Evolutionary conservation across 92 coral and sea anemone species (phyloP).

Genomic region (Muricea muricata): DNA sequence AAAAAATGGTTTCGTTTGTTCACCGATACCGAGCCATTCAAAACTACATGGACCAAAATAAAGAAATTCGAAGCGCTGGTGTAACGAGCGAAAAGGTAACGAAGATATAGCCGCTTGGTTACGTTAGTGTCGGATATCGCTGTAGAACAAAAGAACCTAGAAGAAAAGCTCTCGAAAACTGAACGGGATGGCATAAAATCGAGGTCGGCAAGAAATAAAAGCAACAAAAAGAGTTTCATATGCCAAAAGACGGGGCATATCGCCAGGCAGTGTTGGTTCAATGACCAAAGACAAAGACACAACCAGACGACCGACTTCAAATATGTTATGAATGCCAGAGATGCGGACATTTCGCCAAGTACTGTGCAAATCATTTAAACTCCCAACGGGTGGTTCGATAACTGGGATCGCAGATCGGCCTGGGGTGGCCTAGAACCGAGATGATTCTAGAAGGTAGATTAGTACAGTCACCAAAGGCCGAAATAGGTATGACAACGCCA

Average conservation of each 20-base stretch:
- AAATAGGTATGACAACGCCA: constrained; percentile 43
- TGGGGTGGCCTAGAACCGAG: constrained; percentile 44
- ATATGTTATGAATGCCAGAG: constrained; percentile 24
- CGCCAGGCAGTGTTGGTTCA: constrained; percentile 18
- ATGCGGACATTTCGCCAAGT: constrained; percentile 48
- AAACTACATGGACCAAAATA: neutral
- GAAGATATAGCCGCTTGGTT: constrained; percentile 15
- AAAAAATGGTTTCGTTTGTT: constrained; percentile 44
- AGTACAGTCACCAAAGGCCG: neutral
- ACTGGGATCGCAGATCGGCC: neutral
- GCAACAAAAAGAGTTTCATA: constrained; percentile 20
- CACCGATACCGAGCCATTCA: constrained; percentile 49
- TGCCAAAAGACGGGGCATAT: constrained; percentile 34
- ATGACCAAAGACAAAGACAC: neutral
- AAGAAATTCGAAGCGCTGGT: neutral
- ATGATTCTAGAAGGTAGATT: constrained; percentile 45
- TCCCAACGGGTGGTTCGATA: constrained; percentile 36
- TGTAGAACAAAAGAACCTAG: neutral
- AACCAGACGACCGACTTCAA: neutral
- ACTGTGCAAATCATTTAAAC: constrained; percentile 53
- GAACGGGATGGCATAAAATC: constrained; percentile 4
- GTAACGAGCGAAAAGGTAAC: neutral
- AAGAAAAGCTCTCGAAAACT: constrained; percentile 18
- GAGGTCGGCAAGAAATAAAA: neutral
- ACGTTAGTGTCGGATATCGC: constrained; percentile 49